Evolutionary conservation across 2,888 invertebrate genomes (phyloP).

Genomic region (Sesia apiformis): DNA sequence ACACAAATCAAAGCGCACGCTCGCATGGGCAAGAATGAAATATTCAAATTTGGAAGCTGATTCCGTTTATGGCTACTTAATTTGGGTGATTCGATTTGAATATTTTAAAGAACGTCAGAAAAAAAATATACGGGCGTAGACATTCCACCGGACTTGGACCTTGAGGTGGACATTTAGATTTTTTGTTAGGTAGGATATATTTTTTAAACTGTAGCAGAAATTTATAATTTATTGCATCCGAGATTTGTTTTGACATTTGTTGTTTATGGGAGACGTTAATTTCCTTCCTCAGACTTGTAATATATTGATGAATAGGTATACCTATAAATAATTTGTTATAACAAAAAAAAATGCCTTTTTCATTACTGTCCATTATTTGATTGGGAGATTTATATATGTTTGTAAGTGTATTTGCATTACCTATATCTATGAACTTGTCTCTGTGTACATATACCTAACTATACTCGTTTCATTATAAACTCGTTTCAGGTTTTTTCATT

Average conservation of each 20-base stretch:
- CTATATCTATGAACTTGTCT: too few relatives aligned
- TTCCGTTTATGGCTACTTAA: constrained; percentile 75
- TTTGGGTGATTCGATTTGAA: constrained; percentile 75
- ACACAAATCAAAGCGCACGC: constrained; percentile 63
- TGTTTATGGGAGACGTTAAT: background rate
- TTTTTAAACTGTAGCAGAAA: constrained; percentile 15
- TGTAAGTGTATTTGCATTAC: too few relatives aligned
- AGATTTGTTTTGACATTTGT: background rate
- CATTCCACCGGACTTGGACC: constrained; percentile 40
- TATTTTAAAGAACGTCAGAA: constrained; percentile 54
- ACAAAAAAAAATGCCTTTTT: too few relatives aligned
- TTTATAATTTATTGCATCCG: constrained; percentile 20
- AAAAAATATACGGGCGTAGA: constrained; percentile 49
- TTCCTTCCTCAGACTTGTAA: too few relatives aligned
- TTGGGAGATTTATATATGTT: too few relatives aligned
- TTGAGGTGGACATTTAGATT: constrained; percentile 14
- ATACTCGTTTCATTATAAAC: too few relatives aligned
- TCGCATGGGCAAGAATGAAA: constrained; percentile 61
- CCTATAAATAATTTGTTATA: too few relatives aligned
- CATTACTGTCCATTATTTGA: too few relatives aligned
- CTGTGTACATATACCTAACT: too few relatives aligned
- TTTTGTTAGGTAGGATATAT: constrained; percentile 7
- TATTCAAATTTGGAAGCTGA: constrained; percentile 75
- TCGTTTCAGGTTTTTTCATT: too few relatives aligned
- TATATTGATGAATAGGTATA: too few relatives aligned